These are phyloP conservation scores for Chydorus sphaericus DNA, from an alignment of 2,888 invertebrate genomes.

Conservation along the genomic window DNA sequence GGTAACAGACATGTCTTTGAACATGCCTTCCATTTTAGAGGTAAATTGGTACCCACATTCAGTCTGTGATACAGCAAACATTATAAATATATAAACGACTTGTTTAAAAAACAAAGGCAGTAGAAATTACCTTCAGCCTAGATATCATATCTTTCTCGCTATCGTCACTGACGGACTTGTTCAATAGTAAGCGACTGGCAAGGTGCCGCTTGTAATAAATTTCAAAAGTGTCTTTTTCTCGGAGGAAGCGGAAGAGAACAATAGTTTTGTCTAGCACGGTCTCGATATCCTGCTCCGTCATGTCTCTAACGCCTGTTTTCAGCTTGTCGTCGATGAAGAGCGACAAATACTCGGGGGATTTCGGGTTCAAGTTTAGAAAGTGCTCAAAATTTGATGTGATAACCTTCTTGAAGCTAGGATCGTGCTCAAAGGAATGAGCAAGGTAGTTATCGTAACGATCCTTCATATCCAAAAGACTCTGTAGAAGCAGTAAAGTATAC, in stretches of 20 bases:
- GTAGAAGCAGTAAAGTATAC: constrained; percentile 24
- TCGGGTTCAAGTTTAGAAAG: constrained; percentile 92
- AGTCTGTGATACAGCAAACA: constrained; percentile 46
- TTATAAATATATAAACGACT: background rate
- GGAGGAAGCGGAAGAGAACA: constrained; percentile 96
- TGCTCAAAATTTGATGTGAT: constrained; percentile 96
- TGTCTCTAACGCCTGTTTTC: constrained; percentile 94
- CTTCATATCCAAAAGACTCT: constrained; percentile 87
- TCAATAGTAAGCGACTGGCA: constrained; percentile 89
- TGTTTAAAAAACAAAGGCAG: constrained; percentile 5
- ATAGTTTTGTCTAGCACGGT: constrained; percentile 95
- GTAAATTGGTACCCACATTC: constrained; percentile 99
- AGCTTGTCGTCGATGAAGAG: constrained; percentile 98
- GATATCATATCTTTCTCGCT: constrained; percentile 99
- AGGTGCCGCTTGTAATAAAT: constrained; percentile 98
- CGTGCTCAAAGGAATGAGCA: constrained; percentile 89
- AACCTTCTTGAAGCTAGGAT: constrained; percentile 87
- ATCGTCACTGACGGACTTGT: constrained; percentile 97
- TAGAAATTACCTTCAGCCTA: constrained; percentile 67
- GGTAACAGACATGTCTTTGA: constrained; percentile 98
- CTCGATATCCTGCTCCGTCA: constrained; percentile 98
- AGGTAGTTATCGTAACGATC: constrained; percentile 97
- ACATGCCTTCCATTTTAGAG: constrained; percentile 99
- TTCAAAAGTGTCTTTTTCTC: constrained; percentile 99
- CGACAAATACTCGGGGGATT: constrained; percentile 95